phyloP scores from a whole-genome alignment of 1,140 invertebrate species.

The Dendrolimus punctatus region DNA sequence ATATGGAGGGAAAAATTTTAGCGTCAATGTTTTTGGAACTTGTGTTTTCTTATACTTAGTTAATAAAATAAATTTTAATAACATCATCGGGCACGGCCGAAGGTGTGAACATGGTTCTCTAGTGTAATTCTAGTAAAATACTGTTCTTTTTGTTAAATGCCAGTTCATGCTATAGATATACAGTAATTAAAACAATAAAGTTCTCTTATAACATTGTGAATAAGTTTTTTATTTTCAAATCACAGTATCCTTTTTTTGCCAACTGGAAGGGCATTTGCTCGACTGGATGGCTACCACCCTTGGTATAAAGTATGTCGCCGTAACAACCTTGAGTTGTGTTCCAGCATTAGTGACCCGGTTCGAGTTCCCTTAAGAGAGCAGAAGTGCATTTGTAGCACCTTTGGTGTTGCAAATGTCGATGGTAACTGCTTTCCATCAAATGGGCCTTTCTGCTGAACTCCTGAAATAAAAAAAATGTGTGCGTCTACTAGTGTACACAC shows the following conservation, averaged over 20 bases:
- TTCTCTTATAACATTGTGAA: slow-evolving; percentile 69
- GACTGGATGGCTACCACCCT: too few species aligned
- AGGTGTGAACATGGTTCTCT: slow-evolving; percentile 56
- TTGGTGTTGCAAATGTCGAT: too few species aligned
- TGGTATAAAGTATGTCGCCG: too few species aligned
- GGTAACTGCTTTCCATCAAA: too few species aligned
- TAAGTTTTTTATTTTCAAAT: slow-evolving; percentile 15
- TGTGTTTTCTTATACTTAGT: slow-evolving; percentile 37
- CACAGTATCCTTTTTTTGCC: neutral
- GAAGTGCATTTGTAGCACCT: too few species aligned
- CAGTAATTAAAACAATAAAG: slow-evolving; percentile 69
- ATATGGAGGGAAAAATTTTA: slow-evolving; percentile 34
- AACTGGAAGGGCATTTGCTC: too few species aligned
- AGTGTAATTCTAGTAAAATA: slow-evolving; percentile 62
- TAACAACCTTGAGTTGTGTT: too few species aligned
- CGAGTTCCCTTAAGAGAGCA: too few species aligned
- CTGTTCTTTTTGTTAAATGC: slow-evolving; percentile 65
- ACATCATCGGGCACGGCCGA: slow-evolving; percentile 51
- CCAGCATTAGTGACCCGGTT: too few species aligned
- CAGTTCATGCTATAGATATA: slow-evolving; percentile 70
- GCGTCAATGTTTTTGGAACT: slow-evolving; percentile 39
- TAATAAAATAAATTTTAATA: slow-evolving; percentile 37
- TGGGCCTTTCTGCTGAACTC: too few species aligned
- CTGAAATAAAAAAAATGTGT: too few species aligned
- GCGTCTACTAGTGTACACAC: too few species aligned